A percentile compares a stretch with the other conserved stretches of the same genome.
Conservation (phyloP, 2,888 invertebrate genomes). For the Lithodes maja region DNA sequence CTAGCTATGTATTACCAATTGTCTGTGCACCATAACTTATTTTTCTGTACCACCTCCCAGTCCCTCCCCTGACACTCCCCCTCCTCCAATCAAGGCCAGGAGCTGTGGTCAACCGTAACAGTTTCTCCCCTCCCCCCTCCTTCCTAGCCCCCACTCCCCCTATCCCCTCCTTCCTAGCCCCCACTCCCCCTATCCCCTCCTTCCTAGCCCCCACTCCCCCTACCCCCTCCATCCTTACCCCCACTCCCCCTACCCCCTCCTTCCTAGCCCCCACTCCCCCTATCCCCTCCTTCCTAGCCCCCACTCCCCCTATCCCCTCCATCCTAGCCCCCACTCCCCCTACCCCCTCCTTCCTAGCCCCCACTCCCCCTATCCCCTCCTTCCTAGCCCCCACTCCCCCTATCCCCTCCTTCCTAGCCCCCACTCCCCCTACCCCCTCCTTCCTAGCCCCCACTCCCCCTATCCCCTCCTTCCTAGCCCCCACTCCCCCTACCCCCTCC, state of each 20-base stretch:
- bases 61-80: too few species aligned
- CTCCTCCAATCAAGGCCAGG: too few species aligned
- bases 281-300: background rate
- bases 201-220: background rate
- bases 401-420: background rate
- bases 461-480: too few species aligned
- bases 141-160: background rate
- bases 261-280: background rate
- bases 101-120: background rate
- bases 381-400: background rate
- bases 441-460: too few species aligned
- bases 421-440: too few species aligned
- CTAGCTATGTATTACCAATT: too few species aligned
- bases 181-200: slow-evolving; percentile 5
- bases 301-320: background rate
- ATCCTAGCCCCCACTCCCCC: background rate
- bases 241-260: background rate
- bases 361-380: background rate
- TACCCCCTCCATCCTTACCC: background rate
- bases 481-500: background rate
- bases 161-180: background rate
- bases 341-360: background rate
- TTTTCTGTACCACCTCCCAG: background rate
- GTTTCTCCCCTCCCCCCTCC: background rate
- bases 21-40: too few species aligned